These are phyloP conservation scores for Bujurquina vittata DNA, from an alignment of 2,113 vertebrate species.

Conservation along the genomic window DNA sequence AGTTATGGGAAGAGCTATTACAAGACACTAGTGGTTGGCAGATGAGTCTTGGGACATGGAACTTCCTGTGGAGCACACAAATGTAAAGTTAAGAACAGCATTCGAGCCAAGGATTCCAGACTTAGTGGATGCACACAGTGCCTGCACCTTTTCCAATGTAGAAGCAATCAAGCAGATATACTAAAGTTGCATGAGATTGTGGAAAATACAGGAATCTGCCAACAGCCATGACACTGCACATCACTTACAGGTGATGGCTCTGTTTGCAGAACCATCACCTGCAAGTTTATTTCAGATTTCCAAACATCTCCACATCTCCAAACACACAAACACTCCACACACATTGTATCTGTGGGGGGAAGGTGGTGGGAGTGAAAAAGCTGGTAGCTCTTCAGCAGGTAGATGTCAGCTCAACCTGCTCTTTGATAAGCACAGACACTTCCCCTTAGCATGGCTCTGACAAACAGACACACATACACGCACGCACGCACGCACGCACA, in stretches of 20 bases:
- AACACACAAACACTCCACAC: conserved; percentile 23
- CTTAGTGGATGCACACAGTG: background rate
- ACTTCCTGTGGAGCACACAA: no score
- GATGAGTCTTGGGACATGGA: no score
- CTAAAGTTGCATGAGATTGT: background rate
- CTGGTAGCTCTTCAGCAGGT: conserved; percentile 69
- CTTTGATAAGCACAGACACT: conserved; percentile 78
- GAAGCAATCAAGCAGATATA: background rate
- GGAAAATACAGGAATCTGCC: no score
- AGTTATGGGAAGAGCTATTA: background rate
- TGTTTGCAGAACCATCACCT: background rate
- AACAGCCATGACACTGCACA: background rate
- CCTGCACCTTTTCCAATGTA: background rate
- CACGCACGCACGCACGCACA: no score
- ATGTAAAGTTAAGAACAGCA: no score
- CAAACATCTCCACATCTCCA: background rate
- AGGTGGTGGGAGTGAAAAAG: conserved; percentile 47
- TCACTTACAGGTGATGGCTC: no score
- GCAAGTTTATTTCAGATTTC: background rate
- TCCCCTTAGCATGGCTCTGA: conserved; percentile 76
- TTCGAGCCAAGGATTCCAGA: no score
- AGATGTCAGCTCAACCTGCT: conserved; percentile 67
- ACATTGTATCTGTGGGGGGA: conserved; percentile 5
- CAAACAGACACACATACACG: conserved; percentile 58
- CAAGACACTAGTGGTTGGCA: background rate